Evolutionary conservation across 2,888 invertebrate genomes (phyloP).

Genomic region (Ephialtes manifestator): DNA sequence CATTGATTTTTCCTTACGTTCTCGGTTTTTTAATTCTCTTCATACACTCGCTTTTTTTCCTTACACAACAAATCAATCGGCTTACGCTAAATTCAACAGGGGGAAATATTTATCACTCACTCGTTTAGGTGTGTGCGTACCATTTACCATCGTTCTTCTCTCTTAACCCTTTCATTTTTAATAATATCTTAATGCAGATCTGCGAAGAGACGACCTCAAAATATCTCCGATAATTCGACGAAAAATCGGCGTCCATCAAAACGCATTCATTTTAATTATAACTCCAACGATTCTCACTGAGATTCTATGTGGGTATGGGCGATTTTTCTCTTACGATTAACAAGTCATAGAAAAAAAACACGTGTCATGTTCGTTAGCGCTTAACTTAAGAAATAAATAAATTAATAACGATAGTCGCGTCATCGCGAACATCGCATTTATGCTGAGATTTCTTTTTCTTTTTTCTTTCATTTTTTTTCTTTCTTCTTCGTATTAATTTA

Average conservation of each 20-base stretch:
- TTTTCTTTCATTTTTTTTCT: slow-evolving; percentile 20
- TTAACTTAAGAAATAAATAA: slow-evolving; percentile 80
- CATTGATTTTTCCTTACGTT: slow-evolving; percentile 15
- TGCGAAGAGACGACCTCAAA: slow-evolving; percentile 1
- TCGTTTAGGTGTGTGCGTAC: slow-evolving; percentile 75
- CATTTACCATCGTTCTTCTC: slow-evolving; percentile 58
- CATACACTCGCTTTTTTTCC: slow-evolving; percentile 43
- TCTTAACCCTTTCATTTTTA: slow-evolving; percentile 9
- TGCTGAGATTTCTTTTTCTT: slow-evolving; percentile 40
- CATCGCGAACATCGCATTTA: slow-evolving; percentile 48
- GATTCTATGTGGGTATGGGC: slow-evolving; percentile 67
- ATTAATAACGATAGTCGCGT: slow-evolving; percentile 73
- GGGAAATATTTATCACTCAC: slow-evolving; percentile 78
- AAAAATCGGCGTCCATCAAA: slow-evolving; percentile 11
- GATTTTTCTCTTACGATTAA: slow-evolving; percentile 56
- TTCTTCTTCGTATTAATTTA: slow-evolving; percentile 54
- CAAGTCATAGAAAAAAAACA: slow-evolving; percentile 68
- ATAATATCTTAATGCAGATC: slow-evolving; percentile 37
- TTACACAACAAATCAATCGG: slow-evolving; percentile 67
- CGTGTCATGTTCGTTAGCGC: slow-evolving; percentile 78
- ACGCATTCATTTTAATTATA: slow-evolving; percentile 4
- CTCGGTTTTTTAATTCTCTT: slow-evolving; percentile 23
- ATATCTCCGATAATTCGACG: slow-evolving; percentile 1
- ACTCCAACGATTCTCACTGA: slow-evolving; percentile 63
- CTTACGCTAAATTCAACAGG: slow-evolving; percentile 76